Percentiles rank a stretch among this genome's conserved stretches.
Conservation (phyloP, 2,888 invertebrate species). For the Neoaliturus tenellus region DNA sequence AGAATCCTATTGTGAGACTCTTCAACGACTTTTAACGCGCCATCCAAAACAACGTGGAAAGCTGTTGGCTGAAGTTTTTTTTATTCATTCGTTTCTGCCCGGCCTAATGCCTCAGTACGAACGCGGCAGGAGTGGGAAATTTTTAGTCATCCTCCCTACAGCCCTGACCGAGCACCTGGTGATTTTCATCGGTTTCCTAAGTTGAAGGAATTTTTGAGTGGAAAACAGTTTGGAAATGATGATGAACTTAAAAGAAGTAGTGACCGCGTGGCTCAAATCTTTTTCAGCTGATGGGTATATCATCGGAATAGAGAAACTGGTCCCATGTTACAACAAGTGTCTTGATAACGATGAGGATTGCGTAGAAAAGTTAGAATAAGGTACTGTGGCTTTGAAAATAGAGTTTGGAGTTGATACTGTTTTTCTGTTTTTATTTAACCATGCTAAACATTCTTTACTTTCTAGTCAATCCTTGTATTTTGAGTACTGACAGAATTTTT, state of each 20-base stretch:
- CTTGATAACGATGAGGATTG: too few relatives aligned
- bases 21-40: conserved; percentile 19
- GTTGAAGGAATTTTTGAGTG: conserved; percentile 51
- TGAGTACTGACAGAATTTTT: too few relatives aligned
- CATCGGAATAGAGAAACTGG: conserved; percentile 54
- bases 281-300: conserved; percentile 31
- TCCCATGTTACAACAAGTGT: conserved; percentile 39
- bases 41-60: conserved; percentile 54
- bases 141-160: conserved; percentile 56
- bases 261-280: background rate
- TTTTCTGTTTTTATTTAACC: too few relatives aligned
- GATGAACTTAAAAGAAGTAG: conserved; percentile 42
- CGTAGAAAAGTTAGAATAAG: too few relatives aligned
- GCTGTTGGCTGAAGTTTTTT: conserved; percentile 34
- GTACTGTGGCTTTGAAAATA: too few relatives aligned
- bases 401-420: too few relatives aligned
- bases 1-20: conserved; percentile 12
- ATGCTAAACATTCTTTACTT: too few relatives aligned
- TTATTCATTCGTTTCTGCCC: conserved; percentile 43
- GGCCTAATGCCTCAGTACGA: conserved; percentile 47
- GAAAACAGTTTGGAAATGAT: conserved; percentile 28
- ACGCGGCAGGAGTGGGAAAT: conserved; percentile 50
- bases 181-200: conserved; percentile 61
- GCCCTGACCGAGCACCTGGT: conserved; percentile 58
- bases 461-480: too few relatives aligned